Base-by-base conservation (phyloP, 2,888 invertebrate genomes). In the Drosophila kambysellisi region DNA sequence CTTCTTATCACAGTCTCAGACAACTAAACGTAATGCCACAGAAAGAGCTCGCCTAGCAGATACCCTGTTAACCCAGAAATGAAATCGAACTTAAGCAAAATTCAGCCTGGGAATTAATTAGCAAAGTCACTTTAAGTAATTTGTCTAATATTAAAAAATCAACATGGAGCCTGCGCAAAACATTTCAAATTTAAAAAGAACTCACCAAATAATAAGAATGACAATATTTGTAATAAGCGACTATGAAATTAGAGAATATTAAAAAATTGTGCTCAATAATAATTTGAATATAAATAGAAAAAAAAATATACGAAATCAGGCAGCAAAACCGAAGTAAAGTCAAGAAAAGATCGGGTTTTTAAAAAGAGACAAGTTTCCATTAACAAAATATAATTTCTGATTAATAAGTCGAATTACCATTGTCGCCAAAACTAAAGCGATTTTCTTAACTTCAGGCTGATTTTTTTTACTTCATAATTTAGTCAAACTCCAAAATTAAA, bases 1-100 rank as follows among this genome's bases (percentile, higher is more conserved):
- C 63, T 57, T 51, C 68, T 76, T 61, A 70, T 73, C 70, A 66
- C 58, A 39, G n/a, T n/a, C 30, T 25, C 46, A 46, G 50, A 6
- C 12, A 39, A 12, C n/a, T 15, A 8, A 15, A n/a, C 35, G 17
- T 8, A 29, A 12, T 39, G 8, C n/a, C 11, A 12, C 3, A n/a
- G 4, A 8, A 7, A 6, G 3, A 56, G 1, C 7, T 37, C 7
- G 56, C 0, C 37, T 1, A 15, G 0, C 12, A 30, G 9, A 39
- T 56, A 39, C 56, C 8, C 39, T 56, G 12, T 56, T 25, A 25
- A 15, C 1, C 8, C 20, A 20, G 12, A 0, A 6, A 1, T 6
- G 3, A 12, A 20, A 6, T 20, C 7, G 0, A 4, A 12, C 2
- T 12, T 20, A 12, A 6, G 43, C 2, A 6, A 39, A 39, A 39